Conservation (phyloP, 2,888 invertebrate genomes). For the Drosophila mimetica region DNA sequence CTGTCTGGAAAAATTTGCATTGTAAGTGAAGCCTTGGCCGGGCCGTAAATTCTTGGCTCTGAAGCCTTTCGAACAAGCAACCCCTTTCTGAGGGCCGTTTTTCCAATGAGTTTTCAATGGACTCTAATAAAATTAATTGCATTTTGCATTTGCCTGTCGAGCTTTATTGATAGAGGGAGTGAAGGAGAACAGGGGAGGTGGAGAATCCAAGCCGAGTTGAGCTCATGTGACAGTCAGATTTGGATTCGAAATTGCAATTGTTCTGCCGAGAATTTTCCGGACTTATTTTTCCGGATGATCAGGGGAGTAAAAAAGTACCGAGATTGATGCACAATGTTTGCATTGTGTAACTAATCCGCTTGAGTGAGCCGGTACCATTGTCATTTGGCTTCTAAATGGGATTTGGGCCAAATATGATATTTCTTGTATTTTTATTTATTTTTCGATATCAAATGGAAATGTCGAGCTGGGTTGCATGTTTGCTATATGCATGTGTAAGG, state of each 20-base stretch:
- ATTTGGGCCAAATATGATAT: neutral
- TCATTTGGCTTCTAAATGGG: conserved; percentile 13
- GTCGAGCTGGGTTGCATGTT: neutral
- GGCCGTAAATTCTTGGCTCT: conserved; percentile 39
- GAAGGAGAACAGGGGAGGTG: too few relatives aligned
- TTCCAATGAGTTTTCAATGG: conserved; percentile 53
- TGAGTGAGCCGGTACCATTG: conserved; percentile 15
- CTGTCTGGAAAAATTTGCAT: conserved; percentile 51
- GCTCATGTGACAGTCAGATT: conserved; percentile 37
- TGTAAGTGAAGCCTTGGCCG: conserved; percentile 52
- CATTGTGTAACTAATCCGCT: conserved; percentile 38
- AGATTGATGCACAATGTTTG: conserved; percentile 30
- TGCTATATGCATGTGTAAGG: neutral
- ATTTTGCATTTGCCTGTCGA: conserved; percentile 49
- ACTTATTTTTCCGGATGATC: neutral
- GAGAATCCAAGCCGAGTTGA: conserved; percentile 15
- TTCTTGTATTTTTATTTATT: neutral
- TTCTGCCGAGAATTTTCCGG: conserved; percentile 4
- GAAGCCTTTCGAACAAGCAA: neutral
- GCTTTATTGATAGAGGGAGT: conserved; percentile 22
- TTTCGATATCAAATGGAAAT: neutral
- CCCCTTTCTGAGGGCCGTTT: conserved; percentile 11
- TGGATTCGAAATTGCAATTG: conserved; percentile 34
- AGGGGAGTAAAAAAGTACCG: neutral
- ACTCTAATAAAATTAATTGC: conserved; percentile 57